Conservation (phyloP, 2,888 invertebrate species). For the Leptinotarsa haldemani region DNA sequence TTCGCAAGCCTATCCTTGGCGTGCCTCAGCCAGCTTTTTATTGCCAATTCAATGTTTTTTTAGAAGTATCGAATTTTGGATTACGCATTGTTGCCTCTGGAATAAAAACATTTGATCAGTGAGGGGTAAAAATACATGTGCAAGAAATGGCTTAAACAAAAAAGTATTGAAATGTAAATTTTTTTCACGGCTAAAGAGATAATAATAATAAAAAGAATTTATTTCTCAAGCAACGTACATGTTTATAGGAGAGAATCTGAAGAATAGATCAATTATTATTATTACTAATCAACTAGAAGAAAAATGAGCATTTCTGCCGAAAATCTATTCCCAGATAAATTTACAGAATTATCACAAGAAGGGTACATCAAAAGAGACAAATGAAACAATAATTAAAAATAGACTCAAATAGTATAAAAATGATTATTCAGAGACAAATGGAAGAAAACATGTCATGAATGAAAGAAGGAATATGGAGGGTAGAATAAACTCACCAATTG, state of each 20-base stretch:
- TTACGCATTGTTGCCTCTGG: conserved; percentile 4
- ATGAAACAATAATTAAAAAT: not conserved
- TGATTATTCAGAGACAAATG: not conserved
- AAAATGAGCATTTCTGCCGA: not conserved
- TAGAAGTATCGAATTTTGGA: not conserved
- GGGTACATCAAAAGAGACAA: not conserved
- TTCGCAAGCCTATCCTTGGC: not conserved
- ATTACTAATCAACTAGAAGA: not conserved
- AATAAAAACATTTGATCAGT: not conserved
- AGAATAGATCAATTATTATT: not conserved
- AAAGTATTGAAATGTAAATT: not conserved
- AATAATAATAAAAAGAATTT: too few species aligned
- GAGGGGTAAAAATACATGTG: not conserved
- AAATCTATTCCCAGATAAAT: not conserved
- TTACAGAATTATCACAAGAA: not conserved
- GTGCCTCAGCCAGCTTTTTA: conserved; percentile 5
- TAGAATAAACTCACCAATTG: not conserved
- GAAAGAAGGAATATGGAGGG: too few species aligned
- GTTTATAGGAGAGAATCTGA: not conserved
- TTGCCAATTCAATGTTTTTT: conserved; percentile 7
- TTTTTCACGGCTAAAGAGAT: not conserved
- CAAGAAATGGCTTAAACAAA: not conserved
- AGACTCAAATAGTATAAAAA: not conserved
- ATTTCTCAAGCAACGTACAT: too few species aligned
- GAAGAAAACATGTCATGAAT: not conserved